These are phyloP conservation scores for Osmerus eperlanus DNA, from an alignment of 2,113 vertebrate species.

Conservation along the genomic window DNA sequence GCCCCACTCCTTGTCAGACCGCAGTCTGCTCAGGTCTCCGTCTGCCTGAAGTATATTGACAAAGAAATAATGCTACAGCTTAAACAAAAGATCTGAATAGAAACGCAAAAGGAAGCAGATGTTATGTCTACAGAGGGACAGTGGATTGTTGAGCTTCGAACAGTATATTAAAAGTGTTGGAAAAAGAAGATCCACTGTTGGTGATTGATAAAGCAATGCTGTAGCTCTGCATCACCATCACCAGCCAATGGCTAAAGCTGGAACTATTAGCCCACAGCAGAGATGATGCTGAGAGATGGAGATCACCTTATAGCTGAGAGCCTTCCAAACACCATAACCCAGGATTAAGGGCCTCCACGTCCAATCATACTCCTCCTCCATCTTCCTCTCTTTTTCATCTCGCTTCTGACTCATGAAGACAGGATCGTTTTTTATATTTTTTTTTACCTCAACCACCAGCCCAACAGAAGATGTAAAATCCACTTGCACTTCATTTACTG, in stretches of 20 bases:
- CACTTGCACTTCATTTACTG: conserved; percentile 38
- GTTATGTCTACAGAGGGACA: too few species aligned
- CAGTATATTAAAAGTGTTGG: too few species aligned
- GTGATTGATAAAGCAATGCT: not conserved
- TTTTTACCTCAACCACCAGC: conserved; percentile 24
- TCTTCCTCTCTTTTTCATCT: conserved; percentile 27
- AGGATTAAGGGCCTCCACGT: conserved; percentile 7
- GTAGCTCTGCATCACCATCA: too few species aligned
- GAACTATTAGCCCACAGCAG: conserved; percentile 16
- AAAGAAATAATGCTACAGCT: not conserved
- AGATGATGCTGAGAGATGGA: conserved; percentile 10
- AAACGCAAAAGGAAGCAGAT: too few species aligned
- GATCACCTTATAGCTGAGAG: conserved; percentile 26
- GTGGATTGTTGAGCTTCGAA: too few species aligned
- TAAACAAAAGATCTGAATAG: too few species aligned
- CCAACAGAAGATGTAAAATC: conserved; percentile 34
- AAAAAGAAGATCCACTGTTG: not conserved
- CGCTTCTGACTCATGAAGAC: conserved; percentile 11
- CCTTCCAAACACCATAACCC: conserved; percentile 19
- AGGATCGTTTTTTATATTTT: conserved; percentile 8
- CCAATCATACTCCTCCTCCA: conserved; percentile 10
- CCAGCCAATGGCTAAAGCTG: conserved; percentile 1
- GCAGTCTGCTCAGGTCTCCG: not conserved
- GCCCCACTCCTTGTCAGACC: conserved; percentile 5
- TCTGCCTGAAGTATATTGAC: not conserved